Conservation (phyloP, 1,140 invertebrate genomes). For the Aphis gossypii region DNA sequence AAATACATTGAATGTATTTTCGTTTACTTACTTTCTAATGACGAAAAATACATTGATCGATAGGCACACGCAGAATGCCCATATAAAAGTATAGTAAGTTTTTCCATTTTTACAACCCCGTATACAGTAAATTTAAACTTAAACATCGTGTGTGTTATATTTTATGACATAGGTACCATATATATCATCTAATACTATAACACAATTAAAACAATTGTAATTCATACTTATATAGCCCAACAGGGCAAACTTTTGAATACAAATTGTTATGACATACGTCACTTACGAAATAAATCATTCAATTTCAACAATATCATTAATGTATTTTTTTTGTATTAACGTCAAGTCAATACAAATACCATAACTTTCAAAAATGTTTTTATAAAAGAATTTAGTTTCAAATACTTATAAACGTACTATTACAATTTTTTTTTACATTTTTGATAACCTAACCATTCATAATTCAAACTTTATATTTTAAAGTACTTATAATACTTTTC, state of each 20-base stretch:
- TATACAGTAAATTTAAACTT: neutral
- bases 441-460: neutral
- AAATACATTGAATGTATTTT: slow-evolving; percentile 8
- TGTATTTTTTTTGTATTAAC: neutral
- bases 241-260: neutral
- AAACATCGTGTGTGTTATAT: neutral
- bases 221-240: neutral
- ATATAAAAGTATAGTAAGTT: neutral
- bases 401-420: neutral
- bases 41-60: neutral
- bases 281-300: neutral
- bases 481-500: no score
- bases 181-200: neutral
- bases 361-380: neutral
- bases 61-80: neutral
- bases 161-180: neutral
- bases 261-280: neutral
- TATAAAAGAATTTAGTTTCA: neutral
- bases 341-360: neutral
- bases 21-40: neutral
- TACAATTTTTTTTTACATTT: neutral
- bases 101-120: neutral
- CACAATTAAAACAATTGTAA: neutral
- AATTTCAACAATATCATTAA: neutral
- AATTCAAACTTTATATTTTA: no score